These are phyloP conservation scores for Hecatera dysodea DNA, from an alignment of 2,888 invertebrate species.

Conservation along the genomic window DNA sequence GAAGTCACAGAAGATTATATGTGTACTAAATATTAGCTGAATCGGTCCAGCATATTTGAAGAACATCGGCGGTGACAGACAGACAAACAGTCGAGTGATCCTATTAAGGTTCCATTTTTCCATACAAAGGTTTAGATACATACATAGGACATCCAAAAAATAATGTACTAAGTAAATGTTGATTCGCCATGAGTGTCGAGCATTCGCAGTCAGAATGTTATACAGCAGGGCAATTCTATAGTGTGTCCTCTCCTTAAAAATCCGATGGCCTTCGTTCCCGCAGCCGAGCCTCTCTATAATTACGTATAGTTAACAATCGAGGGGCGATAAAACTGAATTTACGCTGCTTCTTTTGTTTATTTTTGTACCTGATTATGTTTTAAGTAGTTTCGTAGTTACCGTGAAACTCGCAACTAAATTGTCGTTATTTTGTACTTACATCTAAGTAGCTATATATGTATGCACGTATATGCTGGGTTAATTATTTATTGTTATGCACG, in stretches of 20 bases:
- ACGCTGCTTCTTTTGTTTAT: slow-evolving; percentile 32
- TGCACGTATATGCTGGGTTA: not conserved
- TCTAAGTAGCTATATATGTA: no score
- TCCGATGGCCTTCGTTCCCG: slow-evolving; percentile 3
- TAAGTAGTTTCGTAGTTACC: slow-evolving; percentile 25
- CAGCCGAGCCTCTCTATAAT: slow-evolving; percentile 39
- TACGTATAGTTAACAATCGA: slow-evolving; percentile 51
- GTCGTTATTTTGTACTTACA: slow-evolving; percentile 18
- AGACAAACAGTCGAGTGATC: no score
- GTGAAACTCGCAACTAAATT: not conserved
- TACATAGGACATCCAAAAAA: not conserved
- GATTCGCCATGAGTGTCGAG: not conserved
- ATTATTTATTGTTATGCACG: slow-evolving; percentile 2
- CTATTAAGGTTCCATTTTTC: no score
- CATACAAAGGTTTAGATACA: no score
- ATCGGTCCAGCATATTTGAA: no score
- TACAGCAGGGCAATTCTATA: not conserved
- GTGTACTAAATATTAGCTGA: no score
- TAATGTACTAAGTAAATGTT: not conserved
- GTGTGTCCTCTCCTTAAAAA: slow-evolving; percentile 23
- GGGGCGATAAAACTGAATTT: slow-evolving; percentile 38
- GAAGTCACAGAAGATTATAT: no score
- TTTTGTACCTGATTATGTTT: slow-evolving; percentile 39
- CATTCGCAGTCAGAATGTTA: not conserved
- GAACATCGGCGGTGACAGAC: no score